Evolutionary conservation across 1,140 invertebrate species (phyloP), one percentile per base, ranked within the genome.

Genomic region (Gonatopus flavifemur): DNA sequence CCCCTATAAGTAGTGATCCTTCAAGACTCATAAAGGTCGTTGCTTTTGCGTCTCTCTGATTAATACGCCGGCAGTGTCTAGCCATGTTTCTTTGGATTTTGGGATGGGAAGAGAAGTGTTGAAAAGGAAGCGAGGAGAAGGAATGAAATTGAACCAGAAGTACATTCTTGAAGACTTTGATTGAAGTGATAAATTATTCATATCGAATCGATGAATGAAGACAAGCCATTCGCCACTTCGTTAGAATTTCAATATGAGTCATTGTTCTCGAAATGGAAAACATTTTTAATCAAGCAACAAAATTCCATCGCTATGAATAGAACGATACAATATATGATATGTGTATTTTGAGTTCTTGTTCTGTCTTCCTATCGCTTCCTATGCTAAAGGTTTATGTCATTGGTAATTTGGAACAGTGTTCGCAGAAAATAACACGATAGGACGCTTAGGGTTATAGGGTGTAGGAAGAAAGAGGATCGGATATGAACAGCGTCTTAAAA

Each of bases 1-100:
- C n/a, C 18, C 31, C 30, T 24, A 36, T 54, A 37, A 15, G 57
- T 62, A 54, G 58, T 59, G 64, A 70, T 74, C 68, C 69, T 72
- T 71, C 65, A 64, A 69, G 68, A 66, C 67, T 70, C 65, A 67
- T 69, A 72, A 76, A 70, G 64, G 59, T 50, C 52, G 53, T 55
- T 45, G 57, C 49, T 52, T 28, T n/a, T n/a, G n/a, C 48, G 49
- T 43, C 40, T 59, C 48, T 35, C 66, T 69, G 72, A 74, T 76
- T 76, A 72, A 74, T 76, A 74, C 67, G 59, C 59, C 60, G 51
- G 59, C 48, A 59, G 52, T 70, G 66, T 47, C 59, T 67, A 66
- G 69, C 60, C 70, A 64, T 59, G 61, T 60, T 57, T 57, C 58
- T 61, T 55, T 31, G 21, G 45, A 49, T 48, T 33, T 39, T 39